Percentiles rank a stretch among this genome's conserved stretches.
Evolutionary conservation across 1,140 invertebrate species (phyloP).

Genomic region (Eumaeus atala): DNA sequence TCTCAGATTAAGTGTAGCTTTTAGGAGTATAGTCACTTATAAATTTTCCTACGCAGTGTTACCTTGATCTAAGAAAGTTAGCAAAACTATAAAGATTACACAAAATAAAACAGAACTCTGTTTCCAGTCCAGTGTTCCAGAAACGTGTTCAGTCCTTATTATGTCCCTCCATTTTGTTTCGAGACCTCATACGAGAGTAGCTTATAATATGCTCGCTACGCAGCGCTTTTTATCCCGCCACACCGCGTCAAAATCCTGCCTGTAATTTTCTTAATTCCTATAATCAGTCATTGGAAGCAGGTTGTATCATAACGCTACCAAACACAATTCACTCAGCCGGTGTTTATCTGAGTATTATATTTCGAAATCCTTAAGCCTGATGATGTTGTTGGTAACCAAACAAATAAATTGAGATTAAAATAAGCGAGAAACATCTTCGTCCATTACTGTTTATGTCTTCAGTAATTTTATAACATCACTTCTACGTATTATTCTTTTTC

Average conservation of each 20-base stretch:
- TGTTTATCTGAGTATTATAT: slow-evolving; percentile 14
- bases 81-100: too few relatives aligned
- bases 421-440: not conserved
- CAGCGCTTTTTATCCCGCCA: slow-evolving; percentile 7
- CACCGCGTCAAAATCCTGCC: slow-evolving; percentile 7
- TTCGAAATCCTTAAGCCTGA: not conserved
- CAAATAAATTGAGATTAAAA: not conserved
- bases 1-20: too few relatives aligned
- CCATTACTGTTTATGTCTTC: not conserved
- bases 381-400: slow-evolving; percentile 5
- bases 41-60: too few relatives aligned
- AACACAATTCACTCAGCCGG: slow-evolving; percentile 5
- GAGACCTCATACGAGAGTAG: not conserved
- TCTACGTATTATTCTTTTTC: too few relatives aligned
- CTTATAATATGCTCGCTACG: slow-evolving; percentile 6
- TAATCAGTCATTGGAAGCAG: slow-evolving; percentile 21
- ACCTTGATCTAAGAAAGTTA: too few relatives aligned
- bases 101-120: too few relatives aligned
- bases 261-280: slow-evolving; percentile 36
- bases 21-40: too few relatives aligned
- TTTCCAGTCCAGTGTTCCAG: too few relatives aligned
- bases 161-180: not conserved
- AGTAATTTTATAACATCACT: not conserved
- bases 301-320: slow-evolving; percentile 12
- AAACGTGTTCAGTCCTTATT: too few relatives aligned